Evolutionary conservation across 1,140 invertebrate genomes (phyloP).

Genomic region (Zophobas morio): DNA sequence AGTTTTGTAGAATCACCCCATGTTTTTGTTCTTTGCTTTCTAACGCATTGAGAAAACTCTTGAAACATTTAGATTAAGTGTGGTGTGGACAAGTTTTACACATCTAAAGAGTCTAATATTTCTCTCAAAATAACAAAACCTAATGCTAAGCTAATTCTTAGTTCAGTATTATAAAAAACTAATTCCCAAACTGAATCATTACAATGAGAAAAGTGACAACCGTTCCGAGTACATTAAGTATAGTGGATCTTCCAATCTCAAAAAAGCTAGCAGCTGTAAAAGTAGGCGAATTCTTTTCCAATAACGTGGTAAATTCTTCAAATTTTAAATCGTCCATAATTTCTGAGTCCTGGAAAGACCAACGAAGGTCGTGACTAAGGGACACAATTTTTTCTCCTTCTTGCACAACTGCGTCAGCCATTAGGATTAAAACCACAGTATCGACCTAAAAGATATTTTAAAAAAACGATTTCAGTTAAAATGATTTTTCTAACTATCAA

Average conservation of each 20-base stretch:
- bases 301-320: background rate
- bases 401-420: background rate
- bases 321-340: background rate
- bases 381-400: conserved; percentile 5
- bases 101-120: background rate
- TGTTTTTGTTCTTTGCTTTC: no score
- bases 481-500: background rate
- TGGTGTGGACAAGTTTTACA: background rate
- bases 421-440: background rate
- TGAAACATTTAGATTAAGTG: no score
- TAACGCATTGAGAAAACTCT: no score
- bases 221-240: background rate
- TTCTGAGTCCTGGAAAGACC: background rate
- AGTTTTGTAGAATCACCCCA: no score
- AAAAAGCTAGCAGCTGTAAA: background rate
- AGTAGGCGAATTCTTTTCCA: background rate
- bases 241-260: background rate
- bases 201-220: background rate
- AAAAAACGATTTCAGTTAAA: background rate
- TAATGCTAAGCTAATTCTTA: no score
- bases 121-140: background rate
- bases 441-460: background rate
- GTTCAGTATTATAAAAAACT: background rate
- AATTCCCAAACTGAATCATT: background rate
- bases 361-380: background rate